Evolutionary conservation across 2,888 invertebrate species (phyloP), one percentile per base, ranked within the genome.

Genomic region (Smittia aterrima): DNA sequence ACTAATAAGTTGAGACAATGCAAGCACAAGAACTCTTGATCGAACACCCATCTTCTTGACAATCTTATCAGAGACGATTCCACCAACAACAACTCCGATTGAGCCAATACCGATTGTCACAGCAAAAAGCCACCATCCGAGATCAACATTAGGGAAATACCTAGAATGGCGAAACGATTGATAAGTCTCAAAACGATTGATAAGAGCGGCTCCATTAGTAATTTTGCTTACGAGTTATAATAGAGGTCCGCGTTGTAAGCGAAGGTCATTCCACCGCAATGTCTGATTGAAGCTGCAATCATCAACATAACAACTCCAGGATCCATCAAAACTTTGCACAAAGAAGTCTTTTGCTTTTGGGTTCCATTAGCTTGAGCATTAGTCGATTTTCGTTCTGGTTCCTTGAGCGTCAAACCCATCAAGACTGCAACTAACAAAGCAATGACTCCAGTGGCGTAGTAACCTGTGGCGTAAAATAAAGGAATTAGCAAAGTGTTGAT

Each of bases 171-270:
- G n/a, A n/a, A n/a, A n/a, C n/a, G n/a, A n/a, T n/a, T n/a, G n/a
- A n/a, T n/a, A n/a, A n/a, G n/a, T n/a, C n/a, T n/a, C n/a, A n/a
- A n/a, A n/a, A n/a, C n/a, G n/a, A n/a, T n/a, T n/a, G n/a, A n/a
- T n/a, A n/a, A n/a, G n/a, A n/a, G n/a, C n/a, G n/a, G n/a, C n/a
- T n/a, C n/a, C n/a, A n/a, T n/a, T n/a, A n/a, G n/a, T n/a, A n/a
- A n/a, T n/a, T n/a, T n/a, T n/a, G n/a, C n/a, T n/a, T n/a, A n/a
- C n/a, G n/a, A n/a, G n/a, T 68, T 68, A 25, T 54, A 71, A 84
- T 93, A 95, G 70, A 94, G 85, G 81, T 95, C 94, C 4, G 94
- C 93, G 82, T 95, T 95, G 85, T 95, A 95, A 0, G 94, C 94
- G 83, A 95, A 95, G 76, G 91, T 91, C 90, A 94, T 92, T 76